Evolutionary conservation across 2,113 vertebrate species (phyloP).

Genomic region (Corvus cornix): DNA sequence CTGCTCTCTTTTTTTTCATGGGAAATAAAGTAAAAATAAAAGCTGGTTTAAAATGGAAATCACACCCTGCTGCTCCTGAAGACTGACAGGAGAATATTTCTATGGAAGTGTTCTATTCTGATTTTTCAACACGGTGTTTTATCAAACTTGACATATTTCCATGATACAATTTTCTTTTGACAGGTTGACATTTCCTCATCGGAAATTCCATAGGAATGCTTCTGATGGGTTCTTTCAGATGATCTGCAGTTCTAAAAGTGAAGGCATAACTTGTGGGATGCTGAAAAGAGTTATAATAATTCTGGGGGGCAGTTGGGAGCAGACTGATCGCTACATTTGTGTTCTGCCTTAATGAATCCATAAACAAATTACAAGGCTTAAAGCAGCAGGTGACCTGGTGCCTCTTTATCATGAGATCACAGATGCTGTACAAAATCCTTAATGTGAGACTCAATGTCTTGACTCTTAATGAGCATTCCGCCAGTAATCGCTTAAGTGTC

Average conservation of each 20-base stretch:
- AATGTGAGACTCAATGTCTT: neutral
- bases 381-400: neutral
- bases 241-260: neutral
- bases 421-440: neutral
- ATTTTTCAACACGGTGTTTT: conserved; percentile 1
- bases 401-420: neutral
- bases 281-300: neutral
- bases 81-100: neutral
- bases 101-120: neutral
- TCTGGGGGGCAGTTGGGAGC: neutral
- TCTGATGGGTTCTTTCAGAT: neutral
- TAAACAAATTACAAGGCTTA: neutral
- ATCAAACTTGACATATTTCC: conserved; percentile 30
- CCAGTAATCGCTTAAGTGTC: neutral
- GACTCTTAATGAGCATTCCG: neutral
- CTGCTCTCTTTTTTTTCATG: neutral
- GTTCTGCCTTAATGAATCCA: neutral
- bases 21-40: neutral
- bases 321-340: neutral
- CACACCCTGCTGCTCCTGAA: neutral
- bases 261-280: neutral
- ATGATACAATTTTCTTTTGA: conserved; percentile 36
- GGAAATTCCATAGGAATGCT: conserved; percentile 13
- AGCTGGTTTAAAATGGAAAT: neutral
- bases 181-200: neutral